Evolutionary conservation across 2,888 invertebrate genomes (phyloP).

Genomic region (Oxystoma pomonae): DNA sequence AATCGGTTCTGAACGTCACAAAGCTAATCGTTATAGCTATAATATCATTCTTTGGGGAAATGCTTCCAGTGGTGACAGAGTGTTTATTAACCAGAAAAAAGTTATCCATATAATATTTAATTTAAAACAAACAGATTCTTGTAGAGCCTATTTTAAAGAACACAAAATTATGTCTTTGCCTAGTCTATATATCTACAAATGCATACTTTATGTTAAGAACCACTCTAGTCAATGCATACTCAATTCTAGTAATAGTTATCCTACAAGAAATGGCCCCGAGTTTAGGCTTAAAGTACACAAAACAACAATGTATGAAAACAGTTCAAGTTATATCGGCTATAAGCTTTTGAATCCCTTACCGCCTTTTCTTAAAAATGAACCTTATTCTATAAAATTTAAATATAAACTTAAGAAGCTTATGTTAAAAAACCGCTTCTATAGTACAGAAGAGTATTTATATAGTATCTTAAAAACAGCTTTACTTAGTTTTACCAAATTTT

Average conservation of each 20-base stretch:
- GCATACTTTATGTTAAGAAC: neutral
- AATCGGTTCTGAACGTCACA: neutral
- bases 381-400: too few relatives aligned
- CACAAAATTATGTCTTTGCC: neutral
- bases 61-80: neutral
- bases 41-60: neutral
- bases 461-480: too few relatives aligned
- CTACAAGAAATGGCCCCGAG: neutral
- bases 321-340: neutral
- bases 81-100: neutral
- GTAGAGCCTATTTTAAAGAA: neutral
- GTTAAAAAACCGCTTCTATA: too few relatives aligned
- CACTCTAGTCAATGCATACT: neutral
- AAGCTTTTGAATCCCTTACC: neutral
- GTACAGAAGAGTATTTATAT: too few relatives aligned
- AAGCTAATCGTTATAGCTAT: neutral
- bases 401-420: too few relatives aligned
- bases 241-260: neutral
- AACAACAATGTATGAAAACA: neutral
- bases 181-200: neutral
- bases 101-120: neutral
- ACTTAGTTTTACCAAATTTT: too few relatives aligned
- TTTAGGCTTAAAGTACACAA: neutral
- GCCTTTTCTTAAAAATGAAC: too few relatives aligned
- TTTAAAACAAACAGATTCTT: neutral